These are phyloP conservation scores for Noctua fimbriata DNA, from an alignment of 2,888 invertebrate species.

Conservation along the genomic window DNA sequence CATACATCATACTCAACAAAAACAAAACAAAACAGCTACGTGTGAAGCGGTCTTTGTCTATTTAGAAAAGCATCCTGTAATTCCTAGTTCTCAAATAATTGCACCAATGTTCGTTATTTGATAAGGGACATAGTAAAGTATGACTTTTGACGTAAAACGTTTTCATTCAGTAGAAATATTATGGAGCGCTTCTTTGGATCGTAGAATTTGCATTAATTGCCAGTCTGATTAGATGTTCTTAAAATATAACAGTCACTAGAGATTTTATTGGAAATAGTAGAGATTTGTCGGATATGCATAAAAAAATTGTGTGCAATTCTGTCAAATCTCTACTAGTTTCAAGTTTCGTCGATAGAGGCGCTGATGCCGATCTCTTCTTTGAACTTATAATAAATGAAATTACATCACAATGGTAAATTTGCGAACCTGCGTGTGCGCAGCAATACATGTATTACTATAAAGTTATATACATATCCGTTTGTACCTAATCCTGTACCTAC, in stretches of 20 bases:
- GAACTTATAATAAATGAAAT: slow-evolving; percentile 10
- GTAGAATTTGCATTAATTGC: neutral
- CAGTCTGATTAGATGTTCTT: neutral
- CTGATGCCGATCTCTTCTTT: neutral
- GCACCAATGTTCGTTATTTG: slow-evolving; percentile 39
- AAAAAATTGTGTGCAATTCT: neutral
- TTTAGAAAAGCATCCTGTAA: neutral
- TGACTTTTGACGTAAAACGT: slow-evolving; percentile 54
- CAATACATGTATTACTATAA: slow-evolving; percentile 19
- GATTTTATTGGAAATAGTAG: neutral
- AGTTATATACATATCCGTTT: slow-evolving; percentile 53
- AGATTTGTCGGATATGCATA: neutral
- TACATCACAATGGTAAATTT: slow-evolving; percentile 16
- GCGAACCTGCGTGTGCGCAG: slow-evolving; percentile 24
- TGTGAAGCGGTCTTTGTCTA: slow-evolving; percentile 35
- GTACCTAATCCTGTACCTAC: slow-evolving; percentile 48
- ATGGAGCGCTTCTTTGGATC: neutral
- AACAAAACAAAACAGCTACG: too few relatives aligned
- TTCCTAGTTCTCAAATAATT: slow-evolving; percentile 16
- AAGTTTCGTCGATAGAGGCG: slow-evolving; percentile 8
- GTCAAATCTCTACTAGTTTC: neutral
- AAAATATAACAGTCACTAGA: neutral
- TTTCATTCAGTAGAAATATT: slow-evolving; percentile 1
- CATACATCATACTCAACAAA: too few relatives aligned
- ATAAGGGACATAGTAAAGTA: slow-evolving; percentile 44